Percentiles rank a stretch among this genome's conserved stretches.
These are phyloP conservation scores for Spea bombifrons DNA, from an alignment of 2,113 vertebrate genomes.

Conservation along the genomic window DNA sequence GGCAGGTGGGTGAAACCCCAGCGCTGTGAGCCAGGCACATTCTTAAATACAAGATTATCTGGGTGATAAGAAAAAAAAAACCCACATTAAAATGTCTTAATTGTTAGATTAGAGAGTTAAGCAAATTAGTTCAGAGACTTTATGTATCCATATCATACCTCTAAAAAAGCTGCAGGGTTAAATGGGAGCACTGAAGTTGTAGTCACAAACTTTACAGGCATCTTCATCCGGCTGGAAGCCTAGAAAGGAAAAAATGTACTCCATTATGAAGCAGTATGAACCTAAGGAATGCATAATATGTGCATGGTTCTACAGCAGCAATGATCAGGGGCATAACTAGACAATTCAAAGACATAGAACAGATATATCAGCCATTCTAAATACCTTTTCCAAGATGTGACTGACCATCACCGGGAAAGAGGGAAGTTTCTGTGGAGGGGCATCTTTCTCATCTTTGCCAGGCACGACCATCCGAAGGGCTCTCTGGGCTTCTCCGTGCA, in stretches of 20 bases:
- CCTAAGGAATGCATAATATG: too few species aligned
- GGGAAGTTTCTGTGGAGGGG: constrained; percentile 81
- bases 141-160: constrained; percentile 67
- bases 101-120: background rate
- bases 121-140: constrained; percentile 17
- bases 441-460: constrained; percentile 77
- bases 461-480: constrained; percentile 75
- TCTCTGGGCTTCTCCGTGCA: constrained; percentile 85
- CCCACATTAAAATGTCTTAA: background rate
- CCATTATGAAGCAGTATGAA: too few species aligned
- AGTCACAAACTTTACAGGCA: constrained; percentile 86
- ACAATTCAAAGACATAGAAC: too few species aligned
- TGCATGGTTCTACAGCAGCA: too few species aligned
- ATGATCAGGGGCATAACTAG: too few species aligned
- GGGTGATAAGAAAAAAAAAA: background rate
- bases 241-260: constrained; percentile 56
- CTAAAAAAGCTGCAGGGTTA: constrained; percentile 91
- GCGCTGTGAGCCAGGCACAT: constrained; percentile 95
- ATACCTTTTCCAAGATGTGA: constrained; percentile 93
- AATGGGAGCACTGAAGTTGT: constrained; percentile 87
- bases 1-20: constrained; percentile 78
- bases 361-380: background rate
- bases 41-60: constrained; percentile 93
- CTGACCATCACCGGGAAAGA: constrained; percentile 94
- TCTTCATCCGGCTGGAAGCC: constrained; percentile 92